phyloP scores from a whole-genome alignment of 2,113 vertebrate species.

The Ellobius talpinus region DNA sequence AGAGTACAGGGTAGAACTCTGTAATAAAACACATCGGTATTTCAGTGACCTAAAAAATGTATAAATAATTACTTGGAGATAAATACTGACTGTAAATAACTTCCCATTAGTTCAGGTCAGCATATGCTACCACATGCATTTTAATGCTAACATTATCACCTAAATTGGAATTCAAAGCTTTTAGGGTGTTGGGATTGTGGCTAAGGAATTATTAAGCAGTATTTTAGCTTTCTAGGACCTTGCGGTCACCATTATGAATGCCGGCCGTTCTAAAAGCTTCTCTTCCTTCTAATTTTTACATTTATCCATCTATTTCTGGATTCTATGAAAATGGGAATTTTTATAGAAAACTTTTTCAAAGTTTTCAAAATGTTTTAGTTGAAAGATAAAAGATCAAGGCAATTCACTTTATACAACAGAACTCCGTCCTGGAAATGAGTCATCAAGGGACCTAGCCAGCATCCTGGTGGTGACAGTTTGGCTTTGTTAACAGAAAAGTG shows the following conservation, averaged over 20 bases:
- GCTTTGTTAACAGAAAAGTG: background rate
- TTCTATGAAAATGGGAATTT: slow-evolving; percentile 26
- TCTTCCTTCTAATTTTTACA: background rate
- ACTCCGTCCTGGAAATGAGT: slow-evolving; percentile 66
- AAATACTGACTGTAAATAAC: slow-evolving; percentile 14
- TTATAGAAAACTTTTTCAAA: background rate
- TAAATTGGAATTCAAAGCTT: background rate
- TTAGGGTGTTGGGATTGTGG: background rate
- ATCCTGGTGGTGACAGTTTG: background rate
- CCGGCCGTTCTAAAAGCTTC: background rate
- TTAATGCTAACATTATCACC: background rate
- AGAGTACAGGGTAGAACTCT: background rate
- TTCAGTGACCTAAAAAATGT: background rate
- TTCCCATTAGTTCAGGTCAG: background rate
- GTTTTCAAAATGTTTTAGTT: slow-evolving; percentile 1
- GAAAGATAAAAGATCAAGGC: background rate
- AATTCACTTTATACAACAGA: background rate
- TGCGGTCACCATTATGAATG: background rate
- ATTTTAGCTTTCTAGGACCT: background rate
- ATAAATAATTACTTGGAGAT: background rate
- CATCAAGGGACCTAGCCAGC: slow-evolving; percentile 47
- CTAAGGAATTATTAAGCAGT: background rate
- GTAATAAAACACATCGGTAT: background rate
- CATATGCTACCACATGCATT: slow-evolving; percentile 23
- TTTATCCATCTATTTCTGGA: background rate